Conservation (phyloP, 2,113 vertebrate genomes). For the Labeo catla region DNA sequence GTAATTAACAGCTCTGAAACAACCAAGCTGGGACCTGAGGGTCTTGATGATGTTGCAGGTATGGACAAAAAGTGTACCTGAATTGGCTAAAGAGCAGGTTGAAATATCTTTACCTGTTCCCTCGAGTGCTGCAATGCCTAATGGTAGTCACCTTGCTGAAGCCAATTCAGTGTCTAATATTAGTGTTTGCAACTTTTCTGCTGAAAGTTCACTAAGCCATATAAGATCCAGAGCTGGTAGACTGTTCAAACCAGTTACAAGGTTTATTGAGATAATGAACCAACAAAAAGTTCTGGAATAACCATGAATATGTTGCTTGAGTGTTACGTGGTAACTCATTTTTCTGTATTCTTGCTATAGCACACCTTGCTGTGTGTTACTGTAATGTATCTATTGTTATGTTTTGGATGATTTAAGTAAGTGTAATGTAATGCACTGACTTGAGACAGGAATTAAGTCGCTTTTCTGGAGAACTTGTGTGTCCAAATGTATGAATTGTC, state of each 20-base stretch:
- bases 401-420: neutral
- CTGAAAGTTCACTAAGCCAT: neutral
- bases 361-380: neutral
- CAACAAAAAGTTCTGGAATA: neutral
- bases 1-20: neutral
- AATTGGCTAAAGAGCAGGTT: neutral
- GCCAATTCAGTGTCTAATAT: neutral
- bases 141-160: neutral
- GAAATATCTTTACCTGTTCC: neutral
- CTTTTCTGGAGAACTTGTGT: neutral
- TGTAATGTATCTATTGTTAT: neutral
- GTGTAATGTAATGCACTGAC: neutral
- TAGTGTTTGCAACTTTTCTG: no score
- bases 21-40: neutral
- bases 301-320: neutral
- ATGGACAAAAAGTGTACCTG: neutral
- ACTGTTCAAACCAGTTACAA: conserved; percentile 7
- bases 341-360: neutral
- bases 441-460: neutral
- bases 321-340: neutral
- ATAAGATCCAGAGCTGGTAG: neutral
- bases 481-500: neutral
- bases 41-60: neutral
- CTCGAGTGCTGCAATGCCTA: neutral
- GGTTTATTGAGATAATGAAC: conserved; percentile 3